Evolutionary conservation across 2,888 invertebrate species (phyloP), one percentile per base, ranked within the genome.

Genomic region (Stegana nigrithorax): DNA sequence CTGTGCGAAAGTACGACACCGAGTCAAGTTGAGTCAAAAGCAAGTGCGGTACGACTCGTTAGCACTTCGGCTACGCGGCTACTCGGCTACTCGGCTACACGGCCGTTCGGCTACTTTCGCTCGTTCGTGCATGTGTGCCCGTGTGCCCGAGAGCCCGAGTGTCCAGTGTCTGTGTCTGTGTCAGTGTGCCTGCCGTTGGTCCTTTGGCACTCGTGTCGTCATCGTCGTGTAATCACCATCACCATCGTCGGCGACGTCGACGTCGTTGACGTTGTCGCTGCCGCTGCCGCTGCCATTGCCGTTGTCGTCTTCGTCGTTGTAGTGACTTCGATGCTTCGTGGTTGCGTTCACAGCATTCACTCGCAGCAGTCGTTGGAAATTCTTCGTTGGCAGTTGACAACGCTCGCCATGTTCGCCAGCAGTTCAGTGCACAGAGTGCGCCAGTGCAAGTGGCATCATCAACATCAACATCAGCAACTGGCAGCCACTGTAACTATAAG

Each of bases 401-500:
- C 70, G 53, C 51, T 51, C 67, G 67, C 66, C 72, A 76, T 76
- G 70, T 72, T 71, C 70, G 73, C 68, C 70, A 62, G 67, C 72
- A 70, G 72, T 78, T 81, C 78, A 81, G 81, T 82, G 80, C 80
- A 78, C 72, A 81, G 73, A 79, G 78, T 80, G 81, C 81, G 80
- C 77, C 80, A 80, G 79, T 78, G 73, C 80, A 77, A 81, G 80
- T 80, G 77, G 77, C 76, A 77, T 78, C 73, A 73, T 47, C 59
- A 50, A 51, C 51, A 60, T 7, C 23, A 14, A 21, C 45, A 45
- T 14, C 44, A 19, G 17, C 44, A 29, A 50, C 45, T 32, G 59
- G 39, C 32, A 53, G 32, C 29, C 53, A 7, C 27, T 17, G 25
- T 29, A 60, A 57, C 42, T 1, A 12, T n/a, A 25, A 10, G 47